Evolutionary conservation across 2,797 vertebrate species (phyloP), one percentile per base, ranked within the genome.

Genomic region (Chloroceryle amazona): DNA sequence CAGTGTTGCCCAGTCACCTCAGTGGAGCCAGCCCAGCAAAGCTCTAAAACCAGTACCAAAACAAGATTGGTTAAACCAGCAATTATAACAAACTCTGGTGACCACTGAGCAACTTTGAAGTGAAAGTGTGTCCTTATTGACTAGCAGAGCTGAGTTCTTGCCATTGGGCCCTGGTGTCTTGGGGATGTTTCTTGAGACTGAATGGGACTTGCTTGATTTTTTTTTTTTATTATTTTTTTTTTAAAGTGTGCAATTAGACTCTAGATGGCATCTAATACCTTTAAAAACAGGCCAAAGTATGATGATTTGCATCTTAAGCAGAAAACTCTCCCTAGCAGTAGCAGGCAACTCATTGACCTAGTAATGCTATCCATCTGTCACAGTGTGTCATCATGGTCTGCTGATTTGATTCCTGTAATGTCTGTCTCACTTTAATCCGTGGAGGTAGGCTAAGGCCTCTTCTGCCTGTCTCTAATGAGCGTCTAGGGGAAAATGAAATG

Each of bases 1-100:
- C 96, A 98, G 96, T 96, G 96, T 98, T 98, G 97, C 96, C 97
- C 93, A 94, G 90, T 97, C 95, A 96, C 96, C 96, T 97, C 96
- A 96, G 91, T 94, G 93, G 96, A 97, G 95, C 93, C 96, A 97
- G 96, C 96, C 93, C 96, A 95, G 67, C 80, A 74, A 58, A 96
- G 78, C 91, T 96, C 80, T 95, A 91, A 96, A 96, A 86, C 71
- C 78, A 81, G 63, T 88, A 74, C 83, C 67, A 57, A 83, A 92
- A 51, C 71, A 60, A 37, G 35, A 20, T 67, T 92, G 86, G 81
- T 95, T 96, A 73, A 95, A 92, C 52, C 78, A 92, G 63, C 57
- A 46, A 58, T 91, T 71, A 16, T 41, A 81, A 74, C 78, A 65
- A 95, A 85, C 83, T 89, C 66, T 94, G 90, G 86, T 89, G 88